These are phyloP conservation scores for Cheilosia soror DNA, from an alignment of 2,888 invertebrate species.

Conservation along the genomic window DNA sequence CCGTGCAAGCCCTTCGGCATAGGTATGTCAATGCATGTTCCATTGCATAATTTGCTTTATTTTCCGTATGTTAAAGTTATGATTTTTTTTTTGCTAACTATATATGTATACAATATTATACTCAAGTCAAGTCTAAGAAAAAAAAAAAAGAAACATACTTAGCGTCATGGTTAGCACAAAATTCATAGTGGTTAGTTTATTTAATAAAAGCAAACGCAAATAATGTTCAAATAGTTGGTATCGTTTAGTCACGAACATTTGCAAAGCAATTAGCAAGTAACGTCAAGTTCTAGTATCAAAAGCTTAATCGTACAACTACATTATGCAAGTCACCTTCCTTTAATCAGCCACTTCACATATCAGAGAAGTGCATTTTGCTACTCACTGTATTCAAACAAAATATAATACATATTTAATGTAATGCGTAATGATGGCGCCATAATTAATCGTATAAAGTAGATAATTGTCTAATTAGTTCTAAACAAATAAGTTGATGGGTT, in stretches of 20 bases:
- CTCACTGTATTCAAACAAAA: neutral
- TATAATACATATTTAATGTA: neutral
- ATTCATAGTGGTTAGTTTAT: constrained; percentile 64
- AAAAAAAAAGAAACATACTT: constrained; percentile 21
- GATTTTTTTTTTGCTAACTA: constrained; percentile 47
- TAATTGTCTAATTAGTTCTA: constrained; percentile 11
- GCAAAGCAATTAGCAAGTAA: constrained; percentile 57
- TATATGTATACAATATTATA: constrained; percentile 14
- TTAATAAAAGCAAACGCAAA: constrained; percentile 58
- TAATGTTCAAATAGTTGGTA: constrained; percentile 52
- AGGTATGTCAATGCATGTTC: constrained; percentile 86
- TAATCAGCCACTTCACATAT: neutral
- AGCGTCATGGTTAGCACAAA: constrained; percentile 67
- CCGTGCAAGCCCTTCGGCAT: constrained; percentile 91
- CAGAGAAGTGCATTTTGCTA: neutral
- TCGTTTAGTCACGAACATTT: constrained; percentile 66
- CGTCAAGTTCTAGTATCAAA: constrained; percentile 10
- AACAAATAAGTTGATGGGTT: neutral
- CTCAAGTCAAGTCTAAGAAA: constrained; percentile 31
- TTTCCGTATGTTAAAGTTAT: constrained; percentile 3
- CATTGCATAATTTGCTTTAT: constrained; percentile 1
- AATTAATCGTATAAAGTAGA: constrained; percentile 14
- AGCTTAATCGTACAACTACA: constrained; percentile 67
- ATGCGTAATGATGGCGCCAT: neutral
- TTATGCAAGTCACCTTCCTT: constrained; percentile 3